These are phyloP conservation scores for Aleiodes testaceus DNA, from an alignment of 2,888 invertebrate genomes.

Conservation along the genomic window DNA sequence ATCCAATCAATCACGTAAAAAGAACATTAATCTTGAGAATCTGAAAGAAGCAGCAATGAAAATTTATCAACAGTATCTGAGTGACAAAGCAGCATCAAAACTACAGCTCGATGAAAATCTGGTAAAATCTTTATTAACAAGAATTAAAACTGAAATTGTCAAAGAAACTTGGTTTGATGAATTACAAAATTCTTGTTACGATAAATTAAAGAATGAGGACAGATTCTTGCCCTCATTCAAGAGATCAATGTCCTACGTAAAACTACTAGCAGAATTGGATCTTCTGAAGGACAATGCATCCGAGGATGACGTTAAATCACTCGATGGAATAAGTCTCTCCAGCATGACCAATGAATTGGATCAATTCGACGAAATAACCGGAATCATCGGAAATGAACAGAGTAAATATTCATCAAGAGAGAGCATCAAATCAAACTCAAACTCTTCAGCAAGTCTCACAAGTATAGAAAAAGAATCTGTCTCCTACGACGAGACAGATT, in stretches of 20 bases:
- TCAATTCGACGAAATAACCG: slow-evolving; percentile 61
- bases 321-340: slow-evolving; percentile 75
- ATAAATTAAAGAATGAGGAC: slow-evolving; percentile 77
- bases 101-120: slow-evolving; percentile 79
- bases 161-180: slow-evolving; percentile 89
- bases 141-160: slow-evolving; percentile 79
- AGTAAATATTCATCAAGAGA: slow-evolving; percentile 45
- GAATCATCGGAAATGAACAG: slow-evolving; percentile 51
- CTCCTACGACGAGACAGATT: slow-evolving; percentile 56
- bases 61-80: slow-evolving; percentile 85
- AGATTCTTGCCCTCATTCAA: slow-evolving; percentile 80
- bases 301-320: slow-evolving; percentile 77
- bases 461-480: slow-evolving; percentile 54
- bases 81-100: slow-evolving; percentile 80
- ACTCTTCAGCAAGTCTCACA: slow-evolving; percentile 57
- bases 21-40: slow-evolving; percentile 70
- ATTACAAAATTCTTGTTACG: slow-evolving; percentile 82
- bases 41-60: slow-evolving; percentile 81
- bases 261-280: slow-evolving; percentile 83
- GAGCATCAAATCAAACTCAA: slow-evolving; percentile 56
- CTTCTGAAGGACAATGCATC: slow-evolving; percentile 76
- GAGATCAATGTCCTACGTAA: slow-evolving; percentile 79
- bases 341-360: slow-evolving; percentile 71
- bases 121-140: slow-evolving; percentile 77
- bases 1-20: slow-evolving; percentile 55